Percentiles rank a stretch among this genome's conserved stretches.
These are phyloP conservation scores for Trachelus iudaicus DNA, from an alignment of 2,888 invertebrate species.

Conservation along the genomic window DNA sequence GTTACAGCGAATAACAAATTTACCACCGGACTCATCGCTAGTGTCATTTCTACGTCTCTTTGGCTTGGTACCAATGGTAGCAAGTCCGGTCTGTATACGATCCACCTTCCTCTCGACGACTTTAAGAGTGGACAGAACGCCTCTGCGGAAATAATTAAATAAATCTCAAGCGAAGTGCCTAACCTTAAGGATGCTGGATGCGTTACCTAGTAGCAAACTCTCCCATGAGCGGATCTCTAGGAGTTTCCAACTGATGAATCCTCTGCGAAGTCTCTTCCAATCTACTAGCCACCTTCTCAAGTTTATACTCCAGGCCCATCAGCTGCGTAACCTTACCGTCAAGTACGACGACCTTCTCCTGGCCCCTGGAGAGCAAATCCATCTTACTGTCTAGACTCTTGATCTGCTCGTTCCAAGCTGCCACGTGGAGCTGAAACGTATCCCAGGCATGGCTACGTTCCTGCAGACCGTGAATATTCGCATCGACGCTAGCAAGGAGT, in stretches of 20 bases:
- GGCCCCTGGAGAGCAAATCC: constrained; percentile 64
- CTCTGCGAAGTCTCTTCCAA: constrained; percentile 56
- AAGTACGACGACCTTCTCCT: constrained; percentile 59
- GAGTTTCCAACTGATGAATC: constrained; percentile 21
- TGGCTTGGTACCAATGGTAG: constrained; percentile 13
- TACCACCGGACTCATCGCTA: constrained; percentile 37
- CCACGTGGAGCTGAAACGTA: constrained; percentile 68
- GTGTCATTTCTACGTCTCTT: constrained; percentile 31
- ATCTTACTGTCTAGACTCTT: constrained; percentile 68
- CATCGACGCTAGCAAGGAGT: constrained; percentile 64
- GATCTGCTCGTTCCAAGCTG: constrained; percentile 69
- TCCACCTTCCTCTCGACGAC: constrained; percentile 61
- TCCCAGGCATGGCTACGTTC: constrained; percentile 69
- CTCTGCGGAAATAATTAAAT: constrained; percentile 33
- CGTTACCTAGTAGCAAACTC: constrained; percentile 56
- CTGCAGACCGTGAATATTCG: constrained; percentile 66
- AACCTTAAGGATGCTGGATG: background rate
- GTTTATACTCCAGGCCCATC: constrained; percentile 60
- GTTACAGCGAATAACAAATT: constrained; percentile 54
- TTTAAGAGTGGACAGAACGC: constrained; percentile 62
- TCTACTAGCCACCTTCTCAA: constrained; percentile 63
- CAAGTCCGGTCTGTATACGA: constrained; percentile 32
- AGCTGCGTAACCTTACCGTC: constrained; percentile 59
- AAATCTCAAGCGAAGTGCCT: background rate
- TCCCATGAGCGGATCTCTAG: constrained; percentile 51